Evolutionary conservation across 1,140 invertebrate genomes (phyloP).

Genomic region (Danaus melanippus): DNA sequence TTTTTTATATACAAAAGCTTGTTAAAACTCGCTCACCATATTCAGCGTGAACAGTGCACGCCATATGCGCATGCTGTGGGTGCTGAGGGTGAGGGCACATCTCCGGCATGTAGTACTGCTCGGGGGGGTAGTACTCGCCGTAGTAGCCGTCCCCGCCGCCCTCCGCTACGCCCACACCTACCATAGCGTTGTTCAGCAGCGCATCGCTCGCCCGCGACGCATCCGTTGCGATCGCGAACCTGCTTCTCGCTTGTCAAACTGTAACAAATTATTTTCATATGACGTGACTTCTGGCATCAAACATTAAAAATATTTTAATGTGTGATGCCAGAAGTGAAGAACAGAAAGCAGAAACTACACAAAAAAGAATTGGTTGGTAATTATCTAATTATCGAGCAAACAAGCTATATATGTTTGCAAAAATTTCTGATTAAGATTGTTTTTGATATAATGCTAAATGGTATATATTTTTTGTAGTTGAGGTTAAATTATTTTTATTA

Average conservation of each 20-base stretch:
- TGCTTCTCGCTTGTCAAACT: constrained; percentile 37
- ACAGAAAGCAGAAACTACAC: no score
- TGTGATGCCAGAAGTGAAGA: no score
- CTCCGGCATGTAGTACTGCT: constrained; percentile 64
- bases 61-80: constrained; percentile 61
- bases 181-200: constrained; percentile 47
- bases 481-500: no score
- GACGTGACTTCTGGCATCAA: no score
- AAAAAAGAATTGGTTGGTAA: no score
- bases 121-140: constrained; percentile 65
- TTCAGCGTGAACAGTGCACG: constrained; percentile 63
- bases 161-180: constrained; percentile 60
- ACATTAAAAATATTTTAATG: no score
- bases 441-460: no score
- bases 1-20: constrained; percentile 1
- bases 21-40: constrained; percentile 42
- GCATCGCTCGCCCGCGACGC: constrained; percentile 54
- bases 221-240: constrained; percentile 35
- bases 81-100: constrained; percentile 65
- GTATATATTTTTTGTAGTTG: no score
- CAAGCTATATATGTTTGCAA: no score
- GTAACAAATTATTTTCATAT: constrained; percentile 22
- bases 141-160: constrained; percentile 55
- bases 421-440: no score
- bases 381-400: no score